Evolutionary conservation across 1,140 invertebrate genomes (phyloP).

Genomic region (Asobara japonica): DNA sequence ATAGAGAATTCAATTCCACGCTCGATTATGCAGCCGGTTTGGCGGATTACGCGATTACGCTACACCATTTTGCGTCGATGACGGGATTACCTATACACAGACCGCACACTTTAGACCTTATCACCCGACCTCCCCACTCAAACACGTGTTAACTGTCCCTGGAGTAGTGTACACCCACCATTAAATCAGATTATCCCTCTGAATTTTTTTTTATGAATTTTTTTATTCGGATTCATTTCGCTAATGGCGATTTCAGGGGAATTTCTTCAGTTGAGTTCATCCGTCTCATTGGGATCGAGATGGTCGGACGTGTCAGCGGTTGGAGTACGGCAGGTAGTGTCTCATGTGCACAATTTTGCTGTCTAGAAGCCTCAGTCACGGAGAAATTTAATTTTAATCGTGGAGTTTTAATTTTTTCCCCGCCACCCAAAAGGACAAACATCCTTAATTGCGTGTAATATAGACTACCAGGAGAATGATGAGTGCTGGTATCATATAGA

Average conservation of each 20-base stretch:
- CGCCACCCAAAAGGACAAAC: background rate
- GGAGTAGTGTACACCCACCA: background rate
- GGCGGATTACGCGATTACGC: constrained; percentile 24
- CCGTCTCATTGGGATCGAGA: too few relatives aligned
- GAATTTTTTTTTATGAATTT: background rate
- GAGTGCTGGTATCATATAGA: background rate
- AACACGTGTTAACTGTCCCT: constrained; percentile 26
- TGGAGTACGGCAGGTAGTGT: too few relatives aligned
- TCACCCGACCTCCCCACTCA: background rate
- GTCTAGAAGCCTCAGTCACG: too few relatives aligned
- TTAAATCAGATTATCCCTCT: background rate
- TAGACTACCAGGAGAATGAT: background rate
- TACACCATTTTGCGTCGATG: constrained; percentile 24
- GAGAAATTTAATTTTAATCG: too few relatives aligned
- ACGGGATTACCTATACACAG: constrained; percentile 19
- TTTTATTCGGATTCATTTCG: background rate
- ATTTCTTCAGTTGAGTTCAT: too few relatives aligned
- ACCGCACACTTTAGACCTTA: constrained; percentile 11
- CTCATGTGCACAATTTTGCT: too few relatives aligned
- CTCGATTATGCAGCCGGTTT: constrained; percentile 27
- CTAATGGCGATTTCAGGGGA: background rate
- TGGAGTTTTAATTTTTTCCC: too few relatives aligned
- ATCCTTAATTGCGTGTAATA: background rate
- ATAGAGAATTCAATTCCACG: constrained; percentile 28
- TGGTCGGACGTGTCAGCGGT: too few relatives aligned